phyloP scores from a whole-genome alignment of 2,888 invertebrate species.

The Drosophila limbata region DNA sequence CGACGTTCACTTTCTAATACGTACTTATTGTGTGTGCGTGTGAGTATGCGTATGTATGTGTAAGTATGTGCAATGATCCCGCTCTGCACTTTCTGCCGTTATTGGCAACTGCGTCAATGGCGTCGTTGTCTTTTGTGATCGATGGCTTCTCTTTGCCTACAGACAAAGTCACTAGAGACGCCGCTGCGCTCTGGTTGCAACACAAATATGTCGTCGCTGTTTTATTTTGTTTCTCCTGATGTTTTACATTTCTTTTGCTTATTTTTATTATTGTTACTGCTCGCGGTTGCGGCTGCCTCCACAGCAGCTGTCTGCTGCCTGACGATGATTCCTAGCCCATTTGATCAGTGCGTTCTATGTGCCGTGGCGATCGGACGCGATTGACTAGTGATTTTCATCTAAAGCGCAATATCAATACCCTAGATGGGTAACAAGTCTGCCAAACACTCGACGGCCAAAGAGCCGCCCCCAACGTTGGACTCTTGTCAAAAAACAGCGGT shows the following conservation, averaged over 20 bases:
- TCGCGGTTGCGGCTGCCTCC: slow-evolving; percentile 13
- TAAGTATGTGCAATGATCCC: slow-evolving; percentile 10
- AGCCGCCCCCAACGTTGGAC: slow-evolving; percentile 25
- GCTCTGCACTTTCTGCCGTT: slow-evolving; percentile 44
- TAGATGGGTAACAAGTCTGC: slow-evolving; percentile 65
- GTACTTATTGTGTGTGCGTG: neutral
- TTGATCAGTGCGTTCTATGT: slow-evolving; percentile 67
- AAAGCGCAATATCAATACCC: slow-evolving; percentile 19
- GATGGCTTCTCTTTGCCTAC: slow-evolving; percentile 26
- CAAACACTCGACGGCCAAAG: slow-evolving; percentile 47
- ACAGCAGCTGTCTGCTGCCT: slow-evolving; percentile 35
- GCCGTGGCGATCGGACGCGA: slow-evolving; percentile 64
- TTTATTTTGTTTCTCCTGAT: slow-evolving; percentile 29
- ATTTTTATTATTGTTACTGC: slow-evolving; percentile 52
- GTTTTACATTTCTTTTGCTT: slow-evolving; percentile 45
- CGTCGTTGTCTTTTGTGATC: slow-evolving; percentile 34
- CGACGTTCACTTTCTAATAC: slow-evolving; percentile 53
- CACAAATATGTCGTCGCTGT: slow-evolving; percentile 32
- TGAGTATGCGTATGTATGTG: neutral
- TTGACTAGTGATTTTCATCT: slow-evolving; percentile 31
- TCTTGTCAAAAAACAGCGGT: slow-evolving; percentile 52
- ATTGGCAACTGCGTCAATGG: slow-evolving; percentile 29
- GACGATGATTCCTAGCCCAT: slow-evolving; percentile 37
- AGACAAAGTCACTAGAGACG: slow-evolving; percentile 2
- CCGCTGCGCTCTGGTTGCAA: slow-evolving; percentile 34